These are phyloP conservation scores for Tychaedon coryphoeus DNA, from an alignment of 2,113 vertebrate genomes.

Conservation along the genomic window DNA sequence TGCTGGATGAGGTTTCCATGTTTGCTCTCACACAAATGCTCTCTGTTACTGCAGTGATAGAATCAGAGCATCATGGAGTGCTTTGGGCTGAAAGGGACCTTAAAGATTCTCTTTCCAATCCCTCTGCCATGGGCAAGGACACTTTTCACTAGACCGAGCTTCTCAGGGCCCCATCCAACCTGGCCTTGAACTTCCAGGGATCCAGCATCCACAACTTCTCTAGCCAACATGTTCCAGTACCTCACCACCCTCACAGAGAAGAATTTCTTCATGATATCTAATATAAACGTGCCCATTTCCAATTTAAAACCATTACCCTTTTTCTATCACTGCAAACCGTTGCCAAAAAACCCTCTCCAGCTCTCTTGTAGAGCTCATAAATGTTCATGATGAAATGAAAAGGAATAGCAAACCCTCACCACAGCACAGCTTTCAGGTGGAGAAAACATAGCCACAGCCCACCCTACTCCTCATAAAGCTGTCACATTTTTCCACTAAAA, in stretches of 20 bases:
- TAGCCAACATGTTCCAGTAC: neutral
- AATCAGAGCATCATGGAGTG: neutral
- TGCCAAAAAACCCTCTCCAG: neutral
- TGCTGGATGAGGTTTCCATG: neutral
- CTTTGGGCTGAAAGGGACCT: neutral
- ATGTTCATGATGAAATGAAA: neutral
- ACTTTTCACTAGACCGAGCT: neutral
- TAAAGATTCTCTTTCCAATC: neutral
- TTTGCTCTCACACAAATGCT: neutral
- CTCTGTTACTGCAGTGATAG: neutral
- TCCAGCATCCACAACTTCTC: neutral
- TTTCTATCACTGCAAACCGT: neutral
- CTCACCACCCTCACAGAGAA: neutral
- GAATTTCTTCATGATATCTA: neutral
- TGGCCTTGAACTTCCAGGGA: neutral
- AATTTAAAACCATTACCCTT: neutral
- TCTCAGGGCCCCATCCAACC: neutral
- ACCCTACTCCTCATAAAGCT: neutral
- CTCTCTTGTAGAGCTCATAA: neutral
- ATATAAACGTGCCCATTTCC: neutral
- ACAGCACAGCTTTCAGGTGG: neutral
- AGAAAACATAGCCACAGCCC: neutral
- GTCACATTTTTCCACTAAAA: neutral
- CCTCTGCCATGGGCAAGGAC: neutral
- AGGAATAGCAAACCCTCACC: neutral